Evolutionary conservation across 2,113 vertebrate genomes (phyloP).

Genomic region (Mustela lutreola): DNA sequence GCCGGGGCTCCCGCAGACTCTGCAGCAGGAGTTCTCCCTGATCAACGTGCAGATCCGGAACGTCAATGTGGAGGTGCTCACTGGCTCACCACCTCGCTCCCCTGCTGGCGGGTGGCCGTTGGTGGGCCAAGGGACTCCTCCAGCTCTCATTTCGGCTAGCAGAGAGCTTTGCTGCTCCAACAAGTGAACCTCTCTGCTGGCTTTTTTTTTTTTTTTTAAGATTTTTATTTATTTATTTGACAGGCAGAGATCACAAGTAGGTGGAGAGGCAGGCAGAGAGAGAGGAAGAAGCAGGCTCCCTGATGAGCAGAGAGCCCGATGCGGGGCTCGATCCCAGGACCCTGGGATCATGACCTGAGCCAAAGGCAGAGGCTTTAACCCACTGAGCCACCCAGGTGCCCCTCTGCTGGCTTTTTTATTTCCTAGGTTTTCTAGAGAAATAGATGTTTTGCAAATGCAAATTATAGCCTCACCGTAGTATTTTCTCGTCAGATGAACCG

Average conservation of each 20-base stretch:
- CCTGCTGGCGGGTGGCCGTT: not conserved
- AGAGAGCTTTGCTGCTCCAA: not conserved
- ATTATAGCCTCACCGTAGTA: not conserved
- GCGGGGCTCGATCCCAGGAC: too few species aligned
- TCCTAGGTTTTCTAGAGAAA: conserved; percentile 41
- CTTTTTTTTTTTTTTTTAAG: not conserved
- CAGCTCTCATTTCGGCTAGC: not conserved
- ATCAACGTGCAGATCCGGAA: conserved; percentile 99
- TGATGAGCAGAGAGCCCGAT: too few species aligned
- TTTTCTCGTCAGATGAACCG: not conserved
- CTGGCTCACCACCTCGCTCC: not conserved
- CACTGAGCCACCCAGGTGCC: too few species aligned
- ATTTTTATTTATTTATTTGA: too few species aligned
- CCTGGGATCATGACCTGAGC: too few species aligned
- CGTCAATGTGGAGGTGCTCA: conserved; percentile 96
- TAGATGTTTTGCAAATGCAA: not conserved
- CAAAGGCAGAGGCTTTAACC: too few species aligned
- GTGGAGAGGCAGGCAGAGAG: too few species aligned
- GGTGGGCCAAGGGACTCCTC: not conserved
- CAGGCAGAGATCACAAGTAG: too few species aligned
- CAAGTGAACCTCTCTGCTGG: not conserved
- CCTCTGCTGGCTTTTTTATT: conserved; percentile 19
- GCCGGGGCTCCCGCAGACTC: conserved; percentile 93
- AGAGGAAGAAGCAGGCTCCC: too few species aligned
- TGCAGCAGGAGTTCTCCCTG: conserved; percentile 99